A percentile compares a stretch with the other conserved stretches of the same genome.
phyloP scores from a whole-genome alignment of 2,797 vertebrate species.

The Etheostoma nigrum region DNA sequence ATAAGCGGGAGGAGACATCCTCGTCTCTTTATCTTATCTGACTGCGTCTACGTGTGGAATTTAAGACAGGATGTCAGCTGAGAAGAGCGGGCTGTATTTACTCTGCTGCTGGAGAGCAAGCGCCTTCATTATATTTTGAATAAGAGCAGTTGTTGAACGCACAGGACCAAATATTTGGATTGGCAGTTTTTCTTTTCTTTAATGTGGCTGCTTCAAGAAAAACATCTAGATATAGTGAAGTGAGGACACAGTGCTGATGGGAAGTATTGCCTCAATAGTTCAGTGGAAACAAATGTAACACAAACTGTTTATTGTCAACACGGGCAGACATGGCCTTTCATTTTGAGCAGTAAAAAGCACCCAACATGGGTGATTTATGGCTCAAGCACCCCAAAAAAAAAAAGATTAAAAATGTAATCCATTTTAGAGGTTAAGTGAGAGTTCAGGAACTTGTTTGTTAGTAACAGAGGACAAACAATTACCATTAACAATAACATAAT shows the following conservation, averaged over 20 bases:
- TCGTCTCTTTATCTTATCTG: slow-evolving; percentile 57
- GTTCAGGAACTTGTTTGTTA: too few species aligned
- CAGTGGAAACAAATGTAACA: slow-evolving; percentile 10
- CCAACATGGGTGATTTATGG: too few species aligned
- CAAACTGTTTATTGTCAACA: slow-evolving; percentile 12
- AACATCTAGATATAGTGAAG: slow-evolving; percentile 21
- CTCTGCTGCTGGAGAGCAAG: slow-evolving; percentile 41
- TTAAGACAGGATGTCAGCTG: slow-evolving; percentile 67
- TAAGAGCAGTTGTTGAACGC: slow-evolving; percentile 25
- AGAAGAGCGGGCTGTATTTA: slow-evolving; percentile 68
- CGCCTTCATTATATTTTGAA: slow-evolving; percentile 30
- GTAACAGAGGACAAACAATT: too few species aligned
- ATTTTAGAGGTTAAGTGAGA: too few species aligned
- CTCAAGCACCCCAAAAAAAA: too few species aligned
- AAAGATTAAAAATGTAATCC: too few species aligned
- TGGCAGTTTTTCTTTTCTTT: background rate
- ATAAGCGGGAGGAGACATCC: slow-evolving; percentile 50
- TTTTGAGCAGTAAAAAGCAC: background rate
- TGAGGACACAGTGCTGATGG: slow-evolving; percentile 19
- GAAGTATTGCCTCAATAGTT: slow-evolving; percentile 12
- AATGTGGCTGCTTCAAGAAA: slow-evolving; percentile 35
- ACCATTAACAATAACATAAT: too few species aligned
- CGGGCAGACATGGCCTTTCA: background rate
- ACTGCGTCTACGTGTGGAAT: slow-evolving; percentile 55
- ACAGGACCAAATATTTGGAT: slow-evolving; percentile 63